Evolutionary conservation across 2,888 invertebrate species (phyloP).

Genomic region (Parascotia fuliginaria): DNA sequence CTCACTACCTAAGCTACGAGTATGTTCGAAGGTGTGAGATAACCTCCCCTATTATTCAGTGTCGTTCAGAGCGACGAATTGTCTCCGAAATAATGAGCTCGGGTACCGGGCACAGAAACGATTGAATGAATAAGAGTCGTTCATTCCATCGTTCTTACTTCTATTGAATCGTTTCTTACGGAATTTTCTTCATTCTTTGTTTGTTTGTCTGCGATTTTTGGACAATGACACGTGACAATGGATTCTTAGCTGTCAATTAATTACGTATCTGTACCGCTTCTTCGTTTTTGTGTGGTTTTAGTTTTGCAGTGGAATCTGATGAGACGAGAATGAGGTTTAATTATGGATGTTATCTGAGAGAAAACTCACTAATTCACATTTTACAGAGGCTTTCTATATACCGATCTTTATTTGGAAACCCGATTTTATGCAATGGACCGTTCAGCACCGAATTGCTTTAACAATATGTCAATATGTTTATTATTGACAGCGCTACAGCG

Average conservation of each 20-base stretch:
- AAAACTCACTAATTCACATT: no score
- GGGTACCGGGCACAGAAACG: conserved; percentile 9
- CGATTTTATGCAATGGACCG: no score
- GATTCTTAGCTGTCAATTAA: neutral
- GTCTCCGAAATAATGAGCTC: conserved; percentile 21
- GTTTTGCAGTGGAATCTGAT: no score
- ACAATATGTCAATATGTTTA: no score
- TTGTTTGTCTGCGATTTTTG: neutral
- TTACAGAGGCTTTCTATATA: no score
- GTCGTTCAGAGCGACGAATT: conserved; percentile 8
- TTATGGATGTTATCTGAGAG: no score
- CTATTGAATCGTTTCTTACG: conserved; percentile 6
- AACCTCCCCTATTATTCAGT: conserved; percentile 1
- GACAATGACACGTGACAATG: neutral
- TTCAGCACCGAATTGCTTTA: no score
- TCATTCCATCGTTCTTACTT: conserved; percentile 25
- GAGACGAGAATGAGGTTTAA: no score
- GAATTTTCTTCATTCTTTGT: conserved; percentile 1
- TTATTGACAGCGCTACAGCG: no score
- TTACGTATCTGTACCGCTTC: neutral
- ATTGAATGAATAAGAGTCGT: conserved; percentile 28
- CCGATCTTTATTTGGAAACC: no score
- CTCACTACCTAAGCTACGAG: neutral
- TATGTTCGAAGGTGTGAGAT: neutral
- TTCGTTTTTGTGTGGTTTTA: no score